phyloP scores from a whole-genome alignment of 2,113 vertebrate genomes.

The Lampris megalopsis region DNA sequence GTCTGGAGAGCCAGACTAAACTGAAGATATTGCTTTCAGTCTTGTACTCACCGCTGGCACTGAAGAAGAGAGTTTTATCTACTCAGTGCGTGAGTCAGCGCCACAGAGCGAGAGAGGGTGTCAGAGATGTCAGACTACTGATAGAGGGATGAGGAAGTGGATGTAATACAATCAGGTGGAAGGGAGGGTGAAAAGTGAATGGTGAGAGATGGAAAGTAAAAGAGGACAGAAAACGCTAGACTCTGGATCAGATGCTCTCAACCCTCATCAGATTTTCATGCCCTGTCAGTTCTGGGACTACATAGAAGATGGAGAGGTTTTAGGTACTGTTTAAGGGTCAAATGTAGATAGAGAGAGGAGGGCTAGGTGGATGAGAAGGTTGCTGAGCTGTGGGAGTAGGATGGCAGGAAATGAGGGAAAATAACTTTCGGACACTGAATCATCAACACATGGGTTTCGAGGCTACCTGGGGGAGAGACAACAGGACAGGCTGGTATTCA shows the following conservation, averaged over 20 bases:
- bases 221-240: slow-evolving; percentile 4
- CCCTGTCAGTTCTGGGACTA: neutral
- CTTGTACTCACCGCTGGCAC: slow-evolving; percentile 32
- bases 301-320: neutral
- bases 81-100: slow-evolving; percentile 26
- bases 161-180: slow-evolving; percentile 41
- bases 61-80: slow-evolving; percentile 47
- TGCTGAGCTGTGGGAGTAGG: neutral
- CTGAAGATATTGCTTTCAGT: slow-evolving; percentile 62
- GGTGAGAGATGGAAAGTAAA: slow-evolving; percentile 1
- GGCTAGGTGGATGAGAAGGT: neutral
- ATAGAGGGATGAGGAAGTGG: slow-evolving; percentile 30
- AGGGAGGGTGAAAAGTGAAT: slow-evolving; percentile 5
- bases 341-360: neutral
- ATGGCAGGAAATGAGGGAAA: neutral
- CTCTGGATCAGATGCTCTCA: slow-evolving; percentile 21
- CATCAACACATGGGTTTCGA: slow-evolving; percentile 18
- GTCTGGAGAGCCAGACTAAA: slow-evolving; percentile 29
- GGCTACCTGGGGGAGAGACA: slow-evolving; percentile 22
- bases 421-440: slow-evolving; percentile 26
- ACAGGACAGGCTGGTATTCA: slow-evolving; percentile 12
- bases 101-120: slow-evolving; percentile 5
- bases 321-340: neutral
- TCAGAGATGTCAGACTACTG: slow-evolving; percentile 23
- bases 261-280: slow-evolving; percentile 20